Evolutionary conservation across 2,113 vertebrate species (phyloP).

Genomic region (Trachemys scripta): DNA sequence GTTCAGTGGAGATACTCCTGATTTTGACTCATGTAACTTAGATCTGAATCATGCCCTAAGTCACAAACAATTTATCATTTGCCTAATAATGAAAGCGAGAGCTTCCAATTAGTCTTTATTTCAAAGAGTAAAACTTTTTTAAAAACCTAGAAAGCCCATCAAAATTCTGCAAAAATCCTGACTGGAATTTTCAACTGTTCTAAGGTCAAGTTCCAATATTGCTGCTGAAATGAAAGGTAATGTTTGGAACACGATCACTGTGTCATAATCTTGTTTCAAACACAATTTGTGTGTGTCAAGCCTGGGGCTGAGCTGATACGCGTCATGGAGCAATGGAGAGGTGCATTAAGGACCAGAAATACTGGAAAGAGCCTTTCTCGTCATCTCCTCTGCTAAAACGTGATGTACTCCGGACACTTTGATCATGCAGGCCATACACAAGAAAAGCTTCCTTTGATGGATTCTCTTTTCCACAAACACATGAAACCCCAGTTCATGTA

Average conservation of each 20-base stretch:
- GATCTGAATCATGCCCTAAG: neutral
- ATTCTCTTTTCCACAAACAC: neutral
- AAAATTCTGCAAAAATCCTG: neutral
- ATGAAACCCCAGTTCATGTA: neutral
- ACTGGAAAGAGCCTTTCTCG: neutral
- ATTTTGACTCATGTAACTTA: neutral
- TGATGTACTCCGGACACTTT: neutral
- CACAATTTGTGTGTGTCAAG: neutral
- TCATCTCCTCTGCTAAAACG: neutral
- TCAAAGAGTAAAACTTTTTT: neutral
- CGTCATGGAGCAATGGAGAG: neutral
- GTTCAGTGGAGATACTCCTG: neutral
- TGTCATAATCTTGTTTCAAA: neutral
- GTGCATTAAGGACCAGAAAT: neutral
- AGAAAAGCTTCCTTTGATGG: neutral
- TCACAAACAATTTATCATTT: neutral
- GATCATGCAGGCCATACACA: neutral
- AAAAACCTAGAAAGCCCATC: neutral
- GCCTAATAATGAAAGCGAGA: neutral
- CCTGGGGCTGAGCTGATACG: neutral
- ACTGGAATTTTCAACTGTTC: neutral
- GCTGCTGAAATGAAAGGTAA: neutral
- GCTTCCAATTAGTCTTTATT: neutral
- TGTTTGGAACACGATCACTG: neutral
- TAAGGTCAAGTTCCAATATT: neutral